These are phyloP conservation scores for Eristalinus aeneus DNA, from an alignment of 2,888 invertebrate genomes.

Conservation along the genomic window DNA sequence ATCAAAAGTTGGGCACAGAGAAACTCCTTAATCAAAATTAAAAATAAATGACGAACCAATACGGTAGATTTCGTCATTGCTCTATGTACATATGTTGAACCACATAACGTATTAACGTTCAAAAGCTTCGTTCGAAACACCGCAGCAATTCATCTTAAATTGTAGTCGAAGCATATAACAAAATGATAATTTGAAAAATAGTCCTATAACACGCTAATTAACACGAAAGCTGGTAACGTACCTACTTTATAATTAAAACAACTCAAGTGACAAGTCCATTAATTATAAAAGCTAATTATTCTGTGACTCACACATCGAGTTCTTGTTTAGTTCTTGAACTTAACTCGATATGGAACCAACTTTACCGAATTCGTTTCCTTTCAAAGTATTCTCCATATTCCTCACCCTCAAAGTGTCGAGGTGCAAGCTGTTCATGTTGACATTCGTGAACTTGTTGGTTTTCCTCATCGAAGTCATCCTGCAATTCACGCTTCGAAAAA, in stretches of 20 bases:
- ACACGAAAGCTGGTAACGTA: background rate
- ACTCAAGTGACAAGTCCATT: background rate
- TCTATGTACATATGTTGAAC: too few relatives aligned
- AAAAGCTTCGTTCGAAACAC: too few relatives aligned
- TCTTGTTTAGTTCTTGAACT: background rate
- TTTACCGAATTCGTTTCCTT: constrained; percentile 18
- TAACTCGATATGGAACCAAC: constrained; percentile 6
- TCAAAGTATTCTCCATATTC: constrained; percentile 18
- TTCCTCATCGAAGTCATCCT: constrained; percentile 10
- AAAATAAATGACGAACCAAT: too few relatives aligned
- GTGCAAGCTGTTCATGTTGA: constrained; percentile 2
- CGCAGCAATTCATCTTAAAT: too few relatives aligned
- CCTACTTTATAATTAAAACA: background rate
- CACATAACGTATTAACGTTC: too few relatives aligned
- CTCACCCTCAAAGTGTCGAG: background rate
- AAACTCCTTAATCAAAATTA: too few relatives aligned
- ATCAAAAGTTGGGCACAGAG: too few relatives aligned
- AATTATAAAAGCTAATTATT: constrained; percentile 27
- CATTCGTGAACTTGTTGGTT: constrained; percentile 7
- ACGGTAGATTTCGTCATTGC: too few relatives aligned
- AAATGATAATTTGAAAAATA: too few relatives aligned
- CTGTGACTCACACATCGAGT: background rate
- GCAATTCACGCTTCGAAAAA: constrained; percentile 1
- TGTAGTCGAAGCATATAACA: too few relatives aligned
- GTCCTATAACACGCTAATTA: background rate